Evolutionary conservation across 2,797 vertebrate species (phyloP).

Genomic region (Australoheros facetus): DNA sequence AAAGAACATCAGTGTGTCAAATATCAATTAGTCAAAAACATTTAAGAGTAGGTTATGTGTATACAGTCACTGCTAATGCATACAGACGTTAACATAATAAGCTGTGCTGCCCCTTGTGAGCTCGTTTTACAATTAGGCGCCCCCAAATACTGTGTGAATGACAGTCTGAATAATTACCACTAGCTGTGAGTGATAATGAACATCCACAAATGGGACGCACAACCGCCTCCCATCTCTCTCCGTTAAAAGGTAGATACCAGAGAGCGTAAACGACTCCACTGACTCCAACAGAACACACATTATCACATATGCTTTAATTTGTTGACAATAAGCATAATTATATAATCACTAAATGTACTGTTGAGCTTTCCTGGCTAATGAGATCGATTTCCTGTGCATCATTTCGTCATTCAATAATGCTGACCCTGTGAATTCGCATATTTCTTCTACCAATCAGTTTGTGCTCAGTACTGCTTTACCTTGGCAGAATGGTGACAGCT

Average conservation of each 20-base stretch:
- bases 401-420: background rate
- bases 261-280: background rate
- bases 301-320: background rate
- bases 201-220: background rate
- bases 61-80: background rate
- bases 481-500: background rate
- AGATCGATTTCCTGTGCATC: background rate
- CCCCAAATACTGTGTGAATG: background rate
- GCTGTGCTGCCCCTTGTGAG: background rate
- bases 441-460: background rate
- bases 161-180: slow-evolving; percentile 1
- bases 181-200: slow-evolving; percentile 25
- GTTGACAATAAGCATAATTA: background rate
- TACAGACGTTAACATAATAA: background rate
- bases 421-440: background rate
- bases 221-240: background rate
- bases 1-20: background rate
- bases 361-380: background rate
- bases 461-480: background rate
- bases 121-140: background rate
- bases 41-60: background rate
- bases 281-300: background rate
- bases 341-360: background rate
- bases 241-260: background rate
- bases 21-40: background rate